Evolutionary conservation across 2,888 invertebrate species (phyloP), one percentile per base, ranked within the genome.

Genomic region (Campopleginae sp.): DNA sequence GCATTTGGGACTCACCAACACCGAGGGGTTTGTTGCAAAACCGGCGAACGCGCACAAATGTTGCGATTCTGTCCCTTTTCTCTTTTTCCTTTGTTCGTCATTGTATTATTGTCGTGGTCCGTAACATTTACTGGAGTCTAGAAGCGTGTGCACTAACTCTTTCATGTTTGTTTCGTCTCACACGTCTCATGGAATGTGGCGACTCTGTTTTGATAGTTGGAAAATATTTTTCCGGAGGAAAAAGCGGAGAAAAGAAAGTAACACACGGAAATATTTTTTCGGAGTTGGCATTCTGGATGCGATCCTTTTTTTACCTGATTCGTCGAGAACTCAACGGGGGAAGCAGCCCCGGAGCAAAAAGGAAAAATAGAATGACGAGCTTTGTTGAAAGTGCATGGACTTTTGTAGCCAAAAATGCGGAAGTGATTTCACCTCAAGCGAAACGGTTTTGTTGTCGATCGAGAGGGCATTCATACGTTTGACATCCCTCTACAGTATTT

Each of bases 41-140:
- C 38, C 38, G 38, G 27, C 17, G 27, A 46, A 68, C 46, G 0
- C 46, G 46, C 68, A 48, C 46, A 2, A 31, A 12, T 48, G 70
- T 33, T 51, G 42, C 78, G 33, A 75, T 70, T 70, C 80, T 54
- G 79, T 79, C 75, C 71, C 44, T 63, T 14, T 10, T 61, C 27
- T 61, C n/a, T 66, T 75, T 75, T 66, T 42, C 27, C 61, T 8
- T 33, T 48, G 51, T 80, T 80, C 54, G 2, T 27, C 19, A 14
- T 58, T 58, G 27, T 3, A 14, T 58, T 12, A 4, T 66, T 71
- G 14, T 19, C 38, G 63, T 38, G 10, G 74, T 12, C 14, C 12
- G 27, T 8, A 14, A 4, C 46, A 48, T 4, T 27, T 23, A 14
- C 58, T 10, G 14, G 14, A 27, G n/a, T 58, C 14, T 10, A 12